phyloP scores from a whole-genome alignment of 2,113 vertebrate genomes.

The Phalacrocorax aristotelis region DNA sequence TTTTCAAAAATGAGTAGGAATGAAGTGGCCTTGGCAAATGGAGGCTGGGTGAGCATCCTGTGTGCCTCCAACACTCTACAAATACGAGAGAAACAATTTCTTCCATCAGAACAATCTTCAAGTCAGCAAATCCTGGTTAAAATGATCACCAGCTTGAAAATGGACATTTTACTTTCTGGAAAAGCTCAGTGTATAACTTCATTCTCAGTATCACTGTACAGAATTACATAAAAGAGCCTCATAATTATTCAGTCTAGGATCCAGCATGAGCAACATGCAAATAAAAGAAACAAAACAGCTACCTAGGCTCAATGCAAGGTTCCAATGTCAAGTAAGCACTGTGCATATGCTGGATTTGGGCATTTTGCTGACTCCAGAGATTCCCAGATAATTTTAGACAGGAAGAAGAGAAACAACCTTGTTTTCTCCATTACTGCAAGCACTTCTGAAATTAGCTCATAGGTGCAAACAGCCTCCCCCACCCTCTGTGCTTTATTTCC shows the following conservation, averaged over 20 bases:
- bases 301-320: background rate
- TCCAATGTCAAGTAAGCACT: background rate
- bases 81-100: background rate
- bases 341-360: background rate
- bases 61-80: background rate
- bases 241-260: background rate
- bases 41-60: background rate
- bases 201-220: background rate
- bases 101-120: background rate
- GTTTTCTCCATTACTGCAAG: background rate
- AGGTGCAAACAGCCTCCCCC: slow-evolving; percentile 38
- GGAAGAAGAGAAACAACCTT: background rate
- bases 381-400: background rate
- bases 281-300: background rate
- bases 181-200: background rate
- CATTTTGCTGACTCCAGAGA: slow-evolving; percentile 19
- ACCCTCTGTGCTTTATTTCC: slow-evolving; percentile 12
- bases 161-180: background rate
- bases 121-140: background rate
- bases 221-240: background rate
- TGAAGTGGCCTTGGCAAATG: background rate
- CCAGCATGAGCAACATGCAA: background rate
- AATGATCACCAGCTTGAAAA: background rate
- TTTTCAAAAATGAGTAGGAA: background rate
- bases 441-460: background rate